Conservation (phyloP, 2,797 vertebrate genomes). For the Geotrypetes seraphini region DNA sequence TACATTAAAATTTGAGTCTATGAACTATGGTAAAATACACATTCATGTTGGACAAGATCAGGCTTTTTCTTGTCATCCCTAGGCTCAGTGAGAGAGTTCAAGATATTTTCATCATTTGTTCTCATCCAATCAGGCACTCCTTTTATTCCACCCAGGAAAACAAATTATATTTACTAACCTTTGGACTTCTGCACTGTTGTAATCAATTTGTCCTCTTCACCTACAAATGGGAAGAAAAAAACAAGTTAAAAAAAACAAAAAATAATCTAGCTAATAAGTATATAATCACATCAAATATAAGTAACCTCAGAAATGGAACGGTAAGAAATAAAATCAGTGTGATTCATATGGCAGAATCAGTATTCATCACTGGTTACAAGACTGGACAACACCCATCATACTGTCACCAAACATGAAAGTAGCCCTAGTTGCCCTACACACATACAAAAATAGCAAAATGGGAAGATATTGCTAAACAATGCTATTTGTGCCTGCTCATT, state of each 20-base stretch:
- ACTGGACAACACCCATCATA: too few relatives aligned
- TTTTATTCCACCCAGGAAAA: neutral
- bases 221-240: neutral
- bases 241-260: neutral
- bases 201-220: neutral
- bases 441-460: too few relatives aligned
- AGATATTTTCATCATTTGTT: constrained; percentile 50
- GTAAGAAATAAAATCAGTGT: constrained; percentile 34
- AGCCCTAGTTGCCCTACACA: too few relatives aligned
- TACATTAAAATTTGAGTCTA: too few relatives aligned
- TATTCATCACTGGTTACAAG: constrained; percentile 18
- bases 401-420: too few relatives aligned
- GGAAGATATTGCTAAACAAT: too few relatives aligned
- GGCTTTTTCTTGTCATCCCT: constrained; percentile 51
- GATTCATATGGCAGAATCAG: constrained; percentile 47
- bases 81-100: constrained; percentile 70
- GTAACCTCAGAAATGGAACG: constrained; percentile 47
- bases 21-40: too few relatives aligned
- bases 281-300: too few relatives aligned
- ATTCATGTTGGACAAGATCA: constrained; percentile 28
- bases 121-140: neutral
- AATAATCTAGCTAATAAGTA: neutral
- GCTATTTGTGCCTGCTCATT: too few relatives aligned
- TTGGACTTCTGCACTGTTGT: neutral
- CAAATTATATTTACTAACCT: constrained; percentile 14